phyloP scores from a whole-genome alignment of 1,140 invertebrate species.

The Drosophila sulfurigaster region DNA sequence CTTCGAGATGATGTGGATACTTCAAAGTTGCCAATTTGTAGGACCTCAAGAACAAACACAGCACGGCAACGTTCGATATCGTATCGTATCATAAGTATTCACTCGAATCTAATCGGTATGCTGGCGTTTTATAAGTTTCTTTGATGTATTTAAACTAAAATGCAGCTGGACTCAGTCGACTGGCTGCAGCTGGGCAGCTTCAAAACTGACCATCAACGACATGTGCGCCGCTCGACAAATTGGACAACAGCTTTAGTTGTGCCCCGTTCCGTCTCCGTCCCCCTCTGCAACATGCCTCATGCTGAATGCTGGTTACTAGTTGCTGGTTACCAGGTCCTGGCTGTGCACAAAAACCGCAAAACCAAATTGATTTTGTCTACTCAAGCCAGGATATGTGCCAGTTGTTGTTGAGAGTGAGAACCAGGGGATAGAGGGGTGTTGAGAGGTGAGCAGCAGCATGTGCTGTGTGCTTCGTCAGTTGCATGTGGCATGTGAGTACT shows the following conservation, averaged over 20 bases:
- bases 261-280: constrained; percentile 1
- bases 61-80: not conserved
- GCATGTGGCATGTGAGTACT: constrained; percentile 29
- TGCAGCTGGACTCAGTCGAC: constrained; percentile 55
- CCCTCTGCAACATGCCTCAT: not conserved
- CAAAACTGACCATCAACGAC: constrained; percentile 24
- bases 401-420: constrained; percentile 2
- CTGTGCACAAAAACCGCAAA: constrained; percentile 70
- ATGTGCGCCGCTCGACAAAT: constrained; percentile 59
- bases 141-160: constrained; percentile 73
- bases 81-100: constrained; percentile 6
- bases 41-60: not conserved
- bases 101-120: constrained; percentile 1
- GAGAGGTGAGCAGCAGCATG: constrained; percentile 7
- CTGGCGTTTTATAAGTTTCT: constrained; percentile 54
- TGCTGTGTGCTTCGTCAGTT: constrained; percentile 33
- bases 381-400: constrained; percentile 60
- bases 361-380: constrained; percentile 82
- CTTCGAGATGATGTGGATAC: constrained; percentile 34
- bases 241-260: constrained; percentile 51
- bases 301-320: constrained; percentile 17
- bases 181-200: constrained; percentile 22
- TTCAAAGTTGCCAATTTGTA: constrained; percentile 31
- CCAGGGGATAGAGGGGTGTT: not conserved
- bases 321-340: constrained; percentile 21